phyloP scores from a whole-genome alignment of 2,888 invertebrate species.

The Sminthurinus aureus region DNA sequence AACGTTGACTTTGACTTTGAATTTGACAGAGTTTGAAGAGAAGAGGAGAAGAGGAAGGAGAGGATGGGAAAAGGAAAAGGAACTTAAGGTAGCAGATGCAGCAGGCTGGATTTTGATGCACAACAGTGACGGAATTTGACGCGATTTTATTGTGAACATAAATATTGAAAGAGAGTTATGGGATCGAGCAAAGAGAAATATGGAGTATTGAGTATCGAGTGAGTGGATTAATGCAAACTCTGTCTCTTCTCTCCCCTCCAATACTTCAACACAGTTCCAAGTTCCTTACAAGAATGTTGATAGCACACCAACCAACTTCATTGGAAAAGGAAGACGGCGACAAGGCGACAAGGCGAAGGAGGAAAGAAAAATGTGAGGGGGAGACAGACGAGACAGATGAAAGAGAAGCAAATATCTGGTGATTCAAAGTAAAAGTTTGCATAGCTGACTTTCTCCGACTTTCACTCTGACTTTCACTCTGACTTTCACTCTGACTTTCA shows the following conservation, averaged over 20 bases:
- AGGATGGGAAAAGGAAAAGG: no score
- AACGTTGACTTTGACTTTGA: no score
- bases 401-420: background rate
- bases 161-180: background rate
- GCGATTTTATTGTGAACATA: background rate
- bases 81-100: no score
- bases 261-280: no score
- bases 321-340: background rate
- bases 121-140: background rate
- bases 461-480: background rate
- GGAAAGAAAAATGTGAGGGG: background rate
- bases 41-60: no score
- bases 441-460: background rate
- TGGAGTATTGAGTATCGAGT: background rate
- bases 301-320: no score
- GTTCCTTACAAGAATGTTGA: no score
- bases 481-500: no score
- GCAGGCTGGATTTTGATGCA: no score
- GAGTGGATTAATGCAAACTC: background rate
- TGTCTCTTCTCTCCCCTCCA: background rate
- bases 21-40: no score
- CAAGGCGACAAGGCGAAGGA: background rate
- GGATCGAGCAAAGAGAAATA: no score
- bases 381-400: background rate
- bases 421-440: constrained; percentile 1